These are phyloP conservation scores for Silurus lanzhouensis DNA, from an alignment of 2,797 vertebrate genomes.

Conservation along the genomic window DNA sequence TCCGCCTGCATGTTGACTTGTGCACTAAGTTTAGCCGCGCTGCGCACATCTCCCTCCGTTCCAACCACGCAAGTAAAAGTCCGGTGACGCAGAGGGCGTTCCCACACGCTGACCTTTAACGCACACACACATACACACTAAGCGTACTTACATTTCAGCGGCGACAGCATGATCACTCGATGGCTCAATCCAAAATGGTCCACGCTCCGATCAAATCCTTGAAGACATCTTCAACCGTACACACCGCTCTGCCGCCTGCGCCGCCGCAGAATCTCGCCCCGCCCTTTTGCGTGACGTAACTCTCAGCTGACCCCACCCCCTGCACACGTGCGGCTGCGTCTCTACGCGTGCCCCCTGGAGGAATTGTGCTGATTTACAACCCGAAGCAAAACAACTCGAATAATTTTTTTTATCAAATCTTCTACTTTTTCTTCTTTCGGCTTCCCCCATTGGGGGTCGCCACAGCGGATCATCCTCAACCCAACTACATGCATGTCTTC, in stretches of 20 bases:
- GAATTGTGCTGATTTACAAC: too few relatives aligned
- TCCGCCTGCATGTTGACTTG: neutral
- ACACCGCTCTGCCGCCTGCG: constrained; percentile 30
- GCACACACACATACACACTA: neutral
- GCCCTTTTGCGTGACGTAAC: constrained; percentile 33
- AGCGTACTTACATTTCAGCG: neutral
- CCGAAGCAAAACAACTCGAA: too few relatives aligned
- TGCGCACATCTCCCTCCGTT: constrained; percentile 1
- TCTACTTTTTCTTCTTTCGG: too few relatives aligned
- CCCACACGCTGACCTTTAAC: neutral
- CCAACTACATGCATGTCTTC: too few relatives aligned
- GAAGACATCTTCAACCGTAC: constrained; percentile 26
- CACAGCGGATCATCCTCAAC: too few relatives aligned
- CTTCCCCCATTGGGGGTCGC: too few relatives aligned
- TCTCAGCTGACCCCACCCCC: constrained; percentile 11
- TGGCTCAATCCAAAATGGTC: constrained; percentile 14
- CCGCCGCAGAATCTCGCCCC: constrained; percentile 47
- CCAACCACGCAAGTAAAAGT: neutral
- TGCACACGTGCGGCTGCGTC: constrained; percentile 47
- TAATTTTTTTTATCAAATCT: too few relatives aligned
- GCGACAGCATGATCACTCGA: constrained; percentile 34
- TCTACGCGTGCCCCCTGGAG: constrained; percentile 50
- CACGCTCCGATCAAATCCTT: neutral
- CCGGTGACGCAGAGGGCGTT: neutral
- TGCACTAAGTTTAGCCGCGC: constrained; percentile 13